Base-by-base conservation (phyloP, 2,113 vertebrate genomes). In the Toxotes jaculatrix region DNA sequence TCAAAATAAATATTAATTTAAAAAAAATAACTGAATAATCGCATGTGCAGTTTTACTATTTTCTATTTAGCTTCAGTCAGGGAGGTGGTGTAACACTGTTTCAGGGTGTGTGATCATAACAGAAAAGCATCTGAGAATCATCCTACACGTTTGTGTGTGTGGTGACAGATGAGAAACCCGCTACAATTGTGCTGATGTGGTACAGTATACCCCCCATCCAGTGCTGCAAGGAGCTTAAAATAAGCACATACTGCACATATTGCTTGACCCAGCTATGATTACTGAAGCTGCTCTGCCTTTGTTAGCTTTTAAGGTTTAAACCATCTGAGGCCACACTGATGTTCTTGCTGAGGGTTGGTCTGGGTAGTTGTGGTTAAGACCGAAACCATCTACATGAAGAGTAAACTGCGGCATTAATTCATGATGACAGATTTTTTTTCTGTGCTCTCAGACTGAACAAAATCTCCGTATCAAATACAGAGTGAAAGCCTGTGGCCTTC, bases 161-260 rank as follows among this genome's bases (percentile, higher is more conserved):
- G 66, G 51, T 4, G 4, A 27, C 61, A 68, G 4, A 14, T 51
- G 57, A 4, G 10, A 43, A 43, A 43, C 42, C 12, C 5, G 11
- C 11, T 43, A 2, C 11, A 43, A 43, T 43, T 43, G 11, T 43
- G 42, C 11, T 43, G 42, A 43, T 43, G 42, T 43, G 42, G 42
- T 43, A 13, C 23, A 66, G 36, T 16, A 13, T n/a, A 21, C 3
- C 32, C 34, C 66, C 45, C 23, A 55, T 57, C 65, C 4, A 43
- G 40, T n/a, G 42, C 60, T 62, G 71, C 72, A 56, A 74, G 59
- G 63, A 66, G 72, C 79, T 89, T 77, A 71, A 45, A 83, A 62
- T 73, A 59, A 85, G 53, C 68, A 45, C 65, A 71, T n/a, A 49
- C 56, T 69, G 82, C 77, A 71, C 80, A 53, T 68, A 81, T 62